Evolutionary conservation across 2,888 invertebrate species (phyloP).

Genomic region (Pseudolycoriella hygida): DNA sequence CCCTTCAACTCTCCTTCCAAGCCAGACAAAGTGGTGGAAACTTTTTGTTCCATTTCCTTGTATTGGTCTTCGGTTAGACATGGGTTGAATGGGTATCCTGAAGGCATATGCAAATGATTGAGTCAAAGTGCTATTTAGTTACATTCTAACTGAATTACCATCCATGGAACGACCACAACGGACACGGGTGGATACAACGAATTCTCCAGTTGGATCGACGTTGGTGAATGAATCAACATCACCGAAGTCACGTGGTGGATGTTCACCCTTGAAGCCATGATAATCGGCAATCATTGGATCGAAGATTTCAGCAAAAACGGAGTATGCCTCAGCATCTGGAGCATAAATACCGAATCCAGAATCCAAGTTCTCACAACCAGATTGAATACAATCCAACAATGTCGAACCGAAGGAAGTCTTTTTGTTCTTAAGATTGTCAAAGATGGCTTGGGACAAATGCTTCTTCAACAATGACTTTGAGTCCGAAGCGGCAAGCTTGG

Average conservation of each 20-base stretch:
- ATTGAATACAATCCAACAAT: slow-evolving; percentile 86
- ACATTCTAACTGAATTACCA: too few relatives aligned
- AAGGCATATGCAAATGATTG: too few relatives aligned
- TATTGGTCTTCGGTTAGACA: slow-evolving; percentile 92
- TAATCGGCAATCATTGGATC: slow-evolving; percentile 97
- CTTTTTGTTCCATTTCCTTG: slow-evolving; percentile 92
- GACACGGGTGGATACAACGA: slow-evolving; percentile 87
- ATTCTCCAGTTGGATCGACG: slow-evolving; percentile 80
- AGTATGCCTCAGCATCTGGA: slow-evolving; percentile 91
- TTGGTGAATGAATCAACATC: slow-evolving; percentile 80
- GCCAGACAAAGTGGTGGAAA: slow-evolving; percentile 61
- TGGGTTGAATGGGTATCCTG: slow-evolving; percentile 83
- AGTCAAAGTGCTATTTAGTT: too few relatives aligned
- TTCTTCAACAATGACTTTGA: slow-evolving; percentile 95
- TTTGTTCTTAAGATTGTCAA: slow-evolving; percentile 81
- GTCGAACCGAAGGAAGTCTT: slow-evolving; percentile 84
- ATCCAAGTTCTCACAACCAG: slow-evolving; percentile 92
- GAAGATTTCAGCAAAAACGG: slow-evolving; percentile 79
- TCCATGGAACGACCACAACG: slow-evolving; percentile 89
- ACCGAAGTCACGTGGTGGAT: slow-evolving; percentile 88
- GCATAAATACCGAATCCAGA: slow-evolving; percentile 96
- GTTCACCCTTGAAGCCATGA: slow-evolving; percentile 90
- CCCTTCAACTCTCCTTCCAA: slow-evolving; percentile 83
- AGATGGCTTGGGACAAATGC: slow-evolving; percentile 77
- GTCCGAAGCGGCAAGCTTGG: slow-evolving; percentile 72